Evolutionary conservation across 2,797 vertebrate genomes (phyloP).

Genomic region (Melanotaenia boesemani): DNA sequence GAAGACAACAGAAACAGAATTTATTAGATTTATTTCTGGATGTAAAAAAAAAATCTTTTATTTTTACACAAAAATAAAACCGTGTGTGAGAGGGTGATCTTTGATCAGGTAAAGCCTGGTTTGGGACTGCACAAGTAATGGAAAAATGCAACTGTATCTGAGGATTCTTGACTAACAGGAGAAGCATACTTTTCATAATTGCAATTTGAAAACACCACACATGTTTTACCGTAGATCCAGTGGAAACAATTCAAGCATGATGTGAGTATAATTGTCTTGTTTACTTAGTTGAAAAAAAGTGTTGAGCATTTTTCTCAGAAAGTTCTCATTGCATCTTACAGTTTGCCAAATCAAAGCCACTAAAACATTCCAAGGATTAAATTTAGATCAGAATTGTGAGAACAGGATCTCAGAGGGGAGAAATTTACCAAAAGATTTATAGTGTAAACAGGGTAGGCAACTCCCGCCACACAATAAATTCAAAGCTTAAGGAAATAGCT

Average conservation of each 20-base stretch:
- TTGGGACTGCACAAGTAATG: background rate
- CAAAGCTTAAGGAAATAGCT: constrained; percentile 65
- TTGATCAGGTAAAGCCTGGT: background rate
- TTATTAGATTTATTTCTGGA: background rate
- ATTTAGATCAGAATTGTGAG: constrained; percentile 63
- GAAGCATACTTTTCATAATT: constrained; percentile 53
- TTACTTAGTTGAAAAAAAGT: constrained; percentile 43
- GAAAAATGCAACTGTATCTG: constrained; percentile 54
- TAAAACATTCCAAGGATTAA: constrained; percentile 56
- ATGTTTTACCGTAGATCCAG: constrained; percentile 24
- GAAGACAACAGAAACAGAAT: background rate
- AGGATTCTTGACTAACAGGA: constrained; percentile 54
- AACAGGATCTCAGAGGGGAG: constrained; percentile 60
- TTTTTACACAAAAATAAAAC: background rate
- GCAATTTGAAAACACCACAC: constrained; percentile 40
- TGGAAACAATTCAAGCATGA: constrained; percentile 48
- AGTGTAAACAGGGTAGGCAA: constrained; percentile 63
- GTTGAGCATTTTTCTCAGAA: constrained; percentile 43
- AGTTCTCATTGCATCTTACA: constrained; percentile 41
- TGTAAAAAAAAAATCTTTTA: background rate
- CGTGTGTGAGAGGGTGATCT: background rate
- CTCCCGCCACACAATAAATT: constrained; percentile 67
- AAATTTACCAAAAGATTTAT: constrained; percentile 70
- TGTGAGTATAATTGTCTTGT: constrained; percentile 49
- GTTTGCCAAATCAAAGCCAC: constrained; percentile 62